These are phyloP conservation scores for Grapholita molesta DNA, from an alignment of 1,140 invertebrate species.

Conservation along the genomic window DNA sequence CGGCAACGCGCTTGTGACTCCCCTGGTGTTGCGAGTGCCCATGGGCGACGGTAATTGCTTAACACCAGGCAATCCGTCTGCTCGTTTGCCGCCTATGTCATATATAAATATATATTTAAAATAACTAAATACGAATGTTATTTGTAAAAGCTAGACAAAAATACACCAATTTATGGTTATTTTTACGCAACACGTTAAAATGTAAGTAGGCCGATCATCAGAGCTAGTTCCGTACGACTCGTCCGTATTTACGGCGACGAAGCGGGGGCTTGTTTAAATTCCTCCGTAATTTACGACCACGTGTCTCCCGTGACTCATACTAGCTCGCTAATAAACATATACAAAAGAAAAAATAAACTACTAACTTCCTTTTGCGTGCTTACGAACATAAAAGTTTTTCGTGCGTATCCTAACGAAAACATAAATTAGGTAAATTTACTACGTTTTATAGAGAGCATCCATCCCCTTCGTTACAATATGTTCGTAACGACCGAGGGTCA, in stretches of 20 bases:
- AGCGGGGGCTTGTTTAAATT: slow-evolving; percentile 56
- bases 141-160: neutral
- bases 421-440: slow-evolving; percentile 76
- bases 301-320: slow-evolving; percentile 58
- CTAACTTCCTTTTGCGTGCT: slow-evolving; percentile 72
- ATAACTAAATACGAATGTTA: neutral
- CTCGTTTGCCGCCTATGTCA: no score
- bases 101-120: no score
- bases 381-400: slow-evolving; percentile 71
- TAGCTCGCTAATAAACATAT: slow-evolving; percentile 65
- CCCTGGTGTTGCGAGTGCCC: no score
- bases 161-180: neutral
- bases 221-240: neutral
- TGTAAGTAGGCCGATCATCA: neutral
- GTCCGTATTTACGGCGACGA: slow-evolving; percentile 25
- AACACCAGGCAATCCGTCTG: no score
- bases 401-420: slow-evolving; percentile 72
- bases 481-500: slow-evolving; percentile 69
- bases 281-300: slow-evolving; percentile 56
- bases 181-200: neutral
- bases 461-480: slow-evolving; percentile 75
- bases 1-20: no score
- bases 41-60: no score
- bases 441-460: slow-evolving; percentile 68
- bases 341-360: slow-evolving; percentile 62